Evolutionary conservation across 2,797 vertebrate species (phyloP), one percentile per base, ranked within the genome.

Genomic region (Chanos chanos): DNA sequence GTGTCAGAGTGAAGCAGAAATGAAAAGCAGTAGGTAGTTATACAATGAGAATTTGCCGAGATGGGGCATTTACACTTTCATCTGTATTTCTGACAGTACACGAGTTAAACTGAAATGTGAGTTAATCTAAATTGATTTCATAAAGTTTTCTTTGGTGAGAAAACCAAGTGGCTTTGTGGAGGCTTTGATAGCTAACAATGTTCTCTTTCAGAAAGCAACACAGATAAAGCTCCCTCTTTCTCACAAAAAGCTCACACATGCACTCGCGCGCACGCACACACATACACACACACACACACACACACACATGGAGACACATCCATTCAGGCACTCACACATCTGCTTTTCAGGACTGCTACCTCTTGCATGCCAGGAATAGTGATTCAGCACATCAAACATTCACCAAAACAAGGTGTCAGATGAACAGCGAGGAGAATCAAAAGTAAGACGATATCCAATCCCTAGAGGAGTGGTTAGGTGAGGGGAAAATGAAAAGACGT

Each of bases 311-410:
- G 49, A 34, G 30, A n/a, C 21, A 2, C 3, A 22, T 34, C 28
- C 13, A 31, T 4, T 21, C 28, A 18, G 4, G 15, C 45, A 59
- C 40, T 47, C 27, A 64, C 65, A 41, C 69, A 70, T 72, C 68
- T 75, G 55, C 52, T 76, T 72, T 79, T 48, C 39, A 61, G 71
- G 58, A 65, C 36, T 10, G 40, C 56, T 52, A 41, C 34, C 3
- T 12, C 9, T 15, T 31, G 10, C 16, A 64, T 64, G 58, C 68
- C 74, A 76, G 59, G 47, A 49, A 71, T n/a, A 47, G 58, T 79
- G 75, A 82, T 56, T 81, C 61, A 69, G 74, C 75, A 76, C 57
- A 73, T 78, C 66, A 77, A 76, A 64, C 57, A 44, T 44, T 49
- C 19, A 47, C 40, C 49, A 53, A 50, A 74, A 73, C 47, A 45